Base-by-base conservation (phyloP, 2,797 vertebrate species). In the Echiichthys vipera region DNA sequence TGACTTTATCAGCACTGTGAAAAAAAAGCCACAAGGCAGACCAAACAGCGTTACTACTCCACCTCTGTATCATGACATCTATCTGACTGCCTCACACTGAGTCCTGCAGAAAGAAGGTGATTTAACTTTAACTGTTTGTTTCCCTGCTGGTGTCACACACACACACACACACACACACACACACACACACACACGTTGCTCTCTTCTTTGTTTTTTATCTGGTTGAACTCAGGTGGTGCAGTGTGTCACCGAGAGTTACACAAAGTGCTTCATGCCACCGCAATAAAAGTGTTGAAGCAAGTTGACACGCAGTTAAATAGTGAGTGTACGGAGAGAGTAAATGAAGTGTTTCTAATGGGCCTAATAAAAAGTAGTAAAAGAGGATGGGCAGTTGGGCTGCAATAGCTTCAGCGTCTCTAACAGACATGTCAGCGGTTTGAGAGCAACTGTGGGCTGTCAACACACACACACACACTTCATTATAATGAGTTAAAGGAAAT, bases 301-400 rank as follows among this genome's bases (percentile, higher is more conserved):
- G 74, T 71, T 84, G 84, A 84, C 78, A 83, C 58, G 37, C 85
- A 86, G 87, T 88, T 87, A 86, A 88, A 88, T 71, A 65, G 81
- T 80, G 65, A 84, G 76, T 83, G 63, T 81, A 65, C 68, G 82
- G 81, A 76, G 81, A 78, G 80, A 64, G 80, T 80, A 83, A 84
- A 85, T 79, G 81, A 84, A 81, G 84, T 78, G 80, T 54, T 57
- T 80, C 81, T 88, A 84, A 90, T 72, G 75, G 83, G 54, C 58
- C 77, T 71, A 84, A 87, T 87, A 87, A 86, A 85, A 89, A 78
- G 80, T 74, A 84, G 80, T 84, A 77, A 83, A 84, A 79, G 81
- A 61, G 54, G 83, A 85, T 54, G 84, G 81, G 76, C 75, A 86
- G 72, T 86, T 77, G 77, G 43, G 67, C 77, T 73, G 78, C 65